Evolutionary conservation across 2,888 invertebrate genomes (phyloP), one percentile per base, ranked within the genome.

Genomic region (Sarcophaga carnaria): DNA sequence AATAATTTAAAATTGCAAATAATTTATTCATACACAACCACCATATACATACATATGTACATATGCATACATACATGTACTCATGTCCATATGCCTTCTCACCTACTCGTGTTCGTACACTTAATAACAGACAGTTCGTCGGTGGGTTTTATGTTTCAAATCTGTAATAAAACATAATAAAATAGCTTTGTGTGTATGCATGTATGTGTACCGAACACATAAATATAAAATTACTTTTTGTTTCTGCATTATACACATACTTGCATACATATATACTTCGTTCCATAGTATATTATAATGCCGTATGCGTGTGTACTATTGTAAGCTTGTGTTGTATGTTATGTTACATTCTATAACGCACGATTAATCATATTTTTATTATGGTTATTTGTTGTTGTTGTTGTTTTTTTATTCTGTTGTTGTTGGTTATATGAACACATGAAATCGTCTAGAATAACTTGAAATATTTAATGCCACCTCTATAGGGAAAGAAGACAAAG

Each of bases 291-390:
- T 8, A 27, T 37, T 37, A 37, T 37, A 37, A 37, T 37, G 8
- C 37, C 2, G 54, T 54, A 14, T 54, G 54, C 8, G 3, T 54
- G 54, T 54, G 4, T 3, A 49, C 5, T 2, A 12, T 22, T 22
- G 22, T 54, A 8, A 37, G 54, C 54, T 54, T 54, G 14, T 14
- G 12, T 14, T 54, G 54, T 14, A 17, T 54, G 54, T 54, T 54
- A 17, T 54, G 17, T 54, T 54, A 54, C 10, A 17, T 54, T 54
- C 12, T 54, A 14, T 54, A 54, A 54, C 66, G 70, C 62, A 67
- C 84, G 69, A 87, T 84, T 87, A 79, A 87, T 87, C 84, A 87
- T 81, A 59, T 79, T 79, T 70, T 81, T 78, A 66, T 77, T 62
- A 78, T 78, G 67, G 67, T 60, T 80, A 76, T 76, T 10, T n/a